These are phyloP conservation scores for Masticophis lateralis DNA, from an alignment of 2,797 vertebrate species.

Conservation along the genomic window DNA sequence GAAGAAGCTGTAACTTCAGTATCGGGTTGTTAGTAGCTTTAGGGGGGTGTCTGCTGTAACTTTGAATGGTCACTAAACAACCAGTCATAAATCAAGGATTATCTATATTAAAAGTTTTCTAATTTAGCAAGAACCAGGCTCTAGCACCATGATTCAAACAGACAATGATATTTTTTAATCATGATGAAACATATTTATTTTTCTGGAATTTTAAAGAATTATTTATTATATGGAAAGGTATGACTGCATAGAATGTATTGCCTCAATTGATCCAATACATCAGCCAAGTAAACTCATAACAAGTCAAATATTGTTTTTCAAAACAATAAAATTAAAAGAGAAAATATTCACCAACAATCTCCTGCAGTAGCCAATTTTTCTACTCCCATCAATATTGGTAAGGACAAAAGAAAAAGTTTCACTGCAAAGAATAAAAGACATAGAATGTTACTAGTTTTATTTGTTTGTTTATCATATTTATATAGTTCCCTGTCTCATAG, in stretches of 20 bases:
- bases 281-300: neutral
- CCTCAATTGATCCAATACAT: neutral
- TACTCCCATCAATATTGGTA: conserved; percentile 90
- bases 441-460: neutral
- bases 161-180: neutral
- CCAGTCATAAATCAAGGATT: too few species aligned
- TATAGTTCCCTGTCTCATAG: neutral
- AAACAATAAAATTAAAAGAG: neutral
- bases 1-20: too few species aligned
- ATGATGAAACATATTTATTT: neutral
- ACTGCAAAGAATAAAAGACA: conserved; percentile 66
- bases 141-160: neutral
- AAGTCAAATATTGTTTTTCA: neutral
- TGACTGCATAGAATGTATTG: neutral
- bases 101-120: neutral
- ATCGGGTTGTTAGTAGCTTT: too few species aligned
- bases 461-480: neutral
- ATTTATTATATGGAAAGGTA: neutral
- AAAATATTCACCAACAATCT: conserved; percentile 83
- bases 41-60: too few species aligned
- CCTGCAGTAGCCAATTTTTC: conserved; percentile 94
- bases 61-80: too few species aligned
- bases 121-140: neutral
- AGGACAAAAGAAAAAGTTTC: conserved; percentile 96
- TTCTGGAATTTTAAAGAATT: neutral